Conservation (phyloP, 2,888 invertebrate genomes). For the Tenthredo livida region DNA sequence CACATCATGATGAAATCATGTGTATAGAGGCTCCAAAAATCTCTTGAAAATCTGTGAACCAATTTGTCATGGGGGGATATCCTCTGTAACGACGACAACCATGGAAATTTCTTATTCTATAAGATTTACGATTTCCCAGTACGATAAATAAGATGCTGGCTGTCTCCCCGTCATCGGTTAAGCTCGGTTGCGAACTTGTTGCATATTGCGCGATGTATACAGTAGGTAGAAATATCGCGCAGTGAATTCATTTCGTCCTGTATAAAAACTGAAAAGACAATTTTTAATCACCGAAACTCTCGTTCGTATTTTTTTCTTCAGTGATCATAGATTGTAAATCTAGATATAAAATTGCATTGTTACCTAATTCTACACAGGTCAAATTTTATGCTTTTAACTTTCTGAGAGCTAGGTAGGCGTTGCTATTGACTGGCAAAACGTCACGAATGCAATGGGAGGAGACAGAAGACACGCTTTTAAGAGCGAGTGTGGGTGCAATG, state of each 20-base stretch:
- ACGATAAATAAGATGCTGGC: not conserved
- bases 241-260: not conserved
- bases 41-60: not conserved
- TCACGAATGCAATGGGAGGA: conserved; percentile 42
- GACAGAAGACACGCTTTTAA: conserved; percentile 28
- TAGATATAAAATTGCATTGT: not conserved
- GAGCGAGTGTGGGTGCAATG: conserved; percentile 16
- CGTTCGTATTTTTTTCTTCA: not conserved
- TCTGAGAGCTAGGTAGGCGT: conserved; percentile 36
- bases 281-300: not conserved
- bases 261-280: not conserved
- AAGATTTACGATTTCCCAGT: not conserved
- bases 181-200: not conserved
- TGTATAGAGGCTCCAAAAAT: not conserved
- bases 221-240: not conserved
- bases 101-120: not conserved
- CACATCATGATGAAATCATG: not conserved
- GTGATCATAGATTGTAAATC: not conserved
- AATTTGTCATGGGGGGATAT: not conserved
- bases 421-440: conserved; percentile 43
- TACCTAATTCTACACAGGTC: not conserved
- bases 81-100: not conserved
- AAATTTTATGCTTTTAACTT: conserved; percentile 6
- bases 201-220: not conserved
- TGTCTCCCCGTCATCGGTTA: not conserved